These are phyloP conservation scores for Rhinichthys osculus DNA, from an alignment of 2,797 vertebrate species.

Conservation along the genomic window DNA sequence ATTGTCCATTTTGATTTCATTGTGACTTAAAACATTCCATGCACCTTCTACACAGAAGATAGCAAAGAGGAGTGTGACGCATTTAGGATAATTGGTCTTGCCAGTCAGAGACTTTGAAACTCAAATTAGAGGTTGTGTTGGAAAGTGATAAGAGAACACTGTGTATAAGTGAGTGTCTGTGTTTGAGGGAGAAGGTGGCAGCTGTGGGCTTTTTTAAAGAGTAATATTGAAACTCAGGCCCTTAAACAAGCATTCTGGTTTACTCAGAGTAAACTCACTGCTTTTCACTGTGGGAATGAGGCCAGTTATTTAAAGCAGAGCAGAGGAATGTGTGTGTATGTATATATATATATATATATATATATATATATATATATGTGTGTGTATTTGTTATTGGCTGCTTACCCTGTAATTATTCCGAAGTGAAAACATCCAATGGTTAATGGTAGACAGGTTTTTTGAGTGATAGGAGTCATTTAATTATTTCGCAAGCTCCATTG, in stretches of 20 bases:
- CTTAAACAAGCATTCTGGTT: conserved; percentile 46
- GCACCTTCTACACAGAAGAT: background rate
- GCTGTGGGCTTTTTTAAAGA: conserved; percentile 33
- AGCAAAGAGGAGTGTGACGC: background rate
- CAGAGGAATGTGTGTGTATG: conserved; percentile 69
- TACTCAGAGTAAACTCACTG: conserved; percentile 32
- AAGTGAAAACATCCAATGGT: conserved; percentile 21
- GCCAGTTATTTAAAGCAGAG: conserved; percentile 78
- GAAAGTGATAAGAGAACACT: conserved; percentile 60
- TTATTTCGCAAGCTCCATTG: background rate
- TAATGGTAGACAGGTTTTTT: background rate
- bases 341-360: background rate
- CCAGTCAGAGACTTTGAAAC: conserved; percentile 62
- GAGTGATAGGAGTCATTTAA: background rate
- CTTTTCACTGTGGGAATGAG: conserved; percentile 57
- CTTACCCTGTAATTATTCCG: conserved; percentile 60
- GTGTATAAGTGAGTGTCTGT: conserved; percentile 31
- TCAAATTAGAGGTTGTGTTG: conserved; percentile 67
- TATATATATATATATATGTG: background rate
- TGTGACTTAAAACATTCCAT: background rate
- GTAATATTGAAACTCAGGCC: conserved; percentile 43
- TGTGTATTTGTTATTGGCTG: conserved; percentile 50
- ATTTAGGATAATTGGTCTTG: conserved; percentile 28
- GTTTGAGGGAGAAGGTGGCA: conserved; percentile 28
- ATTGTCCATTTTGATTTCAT: background rate